phyloP scores from a whole-genome alignment of 2,797 vertebrate species.

The Leptoclinus maculatus region DNA sequence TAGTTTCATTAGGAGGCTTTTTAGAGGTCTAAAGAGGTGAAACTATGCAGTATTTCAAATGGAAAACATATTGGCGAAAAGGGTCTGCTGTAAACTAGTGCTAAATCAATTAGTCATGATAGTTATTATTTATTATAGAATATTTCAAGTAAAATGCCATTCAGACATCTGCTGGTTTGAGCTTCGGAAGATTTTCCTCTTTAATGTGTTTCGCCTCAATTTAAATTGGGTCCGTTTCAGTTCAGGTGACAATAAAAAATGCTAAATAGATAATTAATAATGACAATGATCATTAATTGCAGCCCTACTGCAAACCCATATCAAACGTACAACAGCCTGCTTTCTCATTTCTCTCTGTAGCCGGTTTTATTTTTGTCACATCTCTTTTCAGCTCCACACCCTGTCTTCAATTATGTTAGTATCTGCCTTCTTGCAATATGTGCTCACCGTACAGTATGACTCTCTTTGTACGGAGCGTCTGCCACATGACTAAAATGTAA shows the following conservation, averaged over 20 bases:
- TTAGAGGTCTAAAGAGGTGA: not conserved
- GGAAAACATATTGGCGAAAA: not conserved
- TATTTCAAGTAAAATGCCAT: not conserved
- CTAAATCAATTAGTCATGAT: not conserved
- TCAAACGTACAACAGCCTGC: slow-evolving; percentile 39
- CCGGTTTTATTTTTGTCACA: slow-evolving; percentile 53
- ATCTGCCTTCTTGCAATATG: slow-evolving; percentile 60
- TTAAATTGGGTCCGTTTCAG: not conserved
- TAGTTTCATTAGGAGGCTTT: not conserved
- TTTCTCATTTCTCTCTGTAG: slow-evolving; percentile 41
- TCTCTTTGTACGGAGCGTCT: slow-evolving; percentile 79
- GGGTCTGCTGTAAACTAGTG: not conserved
- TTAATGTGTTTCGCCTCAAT: not conserved
- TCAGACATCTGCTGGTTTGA: slow-evolving; percentile 1
- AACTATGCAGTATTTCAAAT: not conserved
- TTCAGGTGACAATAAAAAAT: not conserved
- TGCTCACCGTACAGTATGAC: slow-evolving; percentile 54
- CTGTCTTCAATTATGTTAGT: slow-evolving; percentile 64
- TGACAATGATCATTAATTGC: slow-evolving; percentile 23
- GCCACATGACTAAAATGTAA: slow-evolving; percentile 84
- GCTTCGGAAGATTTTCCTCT: not conserved
- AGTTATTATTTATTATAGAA: not conserved
- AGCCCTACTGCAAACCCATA: not conserved
- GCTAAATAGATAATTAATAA: slow-evolving; percentile 16
- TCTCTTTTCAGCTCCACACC: slow-evolving; percentile 44